Base-by-base conservation (phyloP, 2,888 invertebrate species). In the Andrena dorsata region DNA sequence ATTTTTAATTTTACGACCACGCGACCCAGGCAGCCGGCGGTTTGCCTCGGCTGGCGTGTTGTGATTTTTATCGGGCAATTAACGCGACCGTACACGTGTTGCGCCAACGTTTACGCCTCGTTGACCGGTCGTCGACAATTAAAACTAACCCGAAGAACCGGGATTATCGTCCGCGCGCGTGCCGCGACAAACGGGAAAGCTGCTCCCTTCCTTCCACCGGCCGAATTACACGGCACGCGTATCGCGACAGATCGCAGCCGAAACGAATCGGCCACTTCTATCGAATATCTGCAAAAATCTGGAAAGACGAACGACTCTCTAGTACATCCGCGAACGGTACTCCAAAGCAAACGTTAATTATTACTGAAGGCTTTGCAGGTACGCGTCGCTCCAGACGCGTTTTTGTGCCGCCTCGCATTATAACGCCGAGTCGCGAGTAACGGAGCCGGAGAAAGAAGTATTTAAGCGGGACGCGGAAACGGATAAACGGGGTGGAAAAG, bases 1-100 rank as follows among this genome's bases (percentile, higher is more conserved):
- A 90, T 89, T 90, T 90, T 91, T 90, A 89, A 90, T 90, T 90
- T 90, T 90, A 90, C 89, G 88, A 86, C 89, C 88, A 89, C 89
- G 88, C 88, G 85, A 89, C 75, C 81, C 66, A 70, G 70, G 20
- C 61, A 68, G 60, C 65, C 69, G 63, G 60, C 66, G 84, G 74
- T 80, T 78, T 78, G 72, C 82, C 82, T 75, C 83, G 85, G 82
- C 87, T 93, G 92, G 93, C 93, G 92, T 93, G 93, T 92, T 90
- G 93, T 91, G 94, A 94, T 93, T 94, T 93, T 94, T 93, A 94
- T 94, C 94, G 93, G 90, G 91, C 93, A 93, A 93, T 94, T 94
- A 94, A 93, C 93, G 93, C 92, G 91, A 92, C 90, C 91, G 89
- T 91, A 90, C 92, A 91, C 92, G 92, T 92, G 91, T 92, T 91